Conservation (phyloP, 2,113 vertebrate genomes). For the Lepisosteus oculatus region DNA sequence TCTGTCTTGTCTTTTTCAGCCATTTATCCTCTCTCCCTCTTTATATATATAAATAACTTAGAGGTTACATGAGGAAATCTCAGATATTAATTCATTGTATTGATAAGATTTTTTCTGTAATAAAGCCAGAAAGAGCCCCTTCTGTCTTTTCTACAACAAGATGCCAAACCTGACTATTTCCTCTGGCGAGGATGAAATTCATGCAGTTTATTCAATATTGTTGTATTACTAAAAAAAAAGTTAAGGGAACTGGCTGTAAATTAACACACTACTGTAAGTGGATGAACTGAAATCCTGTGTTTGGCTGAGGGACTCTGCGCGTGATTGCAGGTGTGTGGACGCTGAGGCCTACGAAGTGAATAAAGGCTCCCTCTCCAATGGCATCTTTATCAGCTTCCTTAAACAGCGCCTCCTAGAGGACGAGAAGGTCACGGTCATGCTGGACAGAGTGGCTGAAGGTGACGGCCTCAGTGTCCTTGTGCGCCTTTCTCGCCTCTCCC, state of each 20-base stretch:
- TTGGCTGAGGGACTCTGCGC: neutral
- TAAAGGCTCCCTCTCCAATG: constrained; percentile 68
- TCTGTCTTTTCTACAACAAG: too few species aligned
- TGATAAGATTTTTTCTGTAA: too few species aligned
- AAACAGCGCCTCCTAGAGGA: constrained; percentile 74
- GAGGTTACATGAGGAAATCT: too few species aligned
- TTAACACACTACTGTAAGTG: neutral
- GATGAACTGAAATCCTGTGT: neutral
- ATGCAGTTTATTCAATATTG: neutral
- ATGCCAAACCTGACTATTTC: too few species aligned
- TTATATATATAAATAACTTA: too few species aligned
- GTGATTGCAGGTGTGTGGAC: constrained; percentile 64
- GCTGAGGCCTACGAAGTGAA: constrained; percentile 81
- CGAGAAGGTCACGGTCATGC: constrained; percentile 80
- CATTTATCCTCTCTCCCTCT: too few species aligned
- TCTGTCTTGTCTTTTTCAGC: too few species aligned
- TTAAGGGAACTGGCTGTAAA: neutral
- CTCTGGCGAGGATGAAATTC: too few species aligned
- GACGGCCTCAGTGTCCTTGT: constrained; percentile 9
- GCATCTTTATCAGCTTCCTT: constrained; percentile 78
- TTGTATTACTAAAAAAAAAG: neutral
- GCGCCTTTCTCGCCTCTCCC: neutral
- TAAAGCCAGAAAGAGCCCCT: too few species aligned
- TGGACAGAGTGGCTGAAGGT: constrained; percentile 84
- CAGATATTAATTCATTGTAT: too few species aligned